Conservation (phyloP, 2,888 invertebrate species). For the Andrena bicolor region DNA sequence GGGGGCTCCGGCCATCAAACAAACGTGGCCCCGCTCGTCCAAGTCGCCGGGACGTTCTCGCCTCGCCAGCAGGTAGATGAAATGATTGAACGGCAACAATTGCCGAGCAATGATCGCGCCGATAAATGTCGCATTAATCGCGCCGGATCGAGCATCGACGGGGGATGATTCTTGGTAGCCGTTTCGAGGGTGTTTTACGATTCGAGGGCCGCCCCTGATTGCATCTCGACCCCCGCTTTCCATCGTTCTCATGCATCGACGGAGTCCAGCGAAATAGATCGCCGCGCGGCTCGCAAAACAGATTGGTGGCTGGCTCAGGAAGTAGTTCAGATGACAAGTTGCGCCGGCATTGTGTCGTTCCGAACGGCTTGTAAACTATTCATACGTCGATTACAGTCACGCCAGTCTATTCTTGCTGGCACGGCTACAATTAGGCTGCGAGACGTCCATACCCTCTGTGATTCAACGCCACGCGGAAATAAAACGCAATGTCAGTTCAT, state of each 20-base stretch:
- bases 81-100: conserved; percentile 1
- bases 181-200: conserved; percentile 15
- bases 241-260: conserved; percentile 20
- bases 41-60: background rate
- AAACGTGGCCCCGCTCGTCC: conserved; percentile 1
- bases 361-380: conserved; percentile 39
- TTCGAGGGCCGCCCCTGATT: conserved; percentile 5
- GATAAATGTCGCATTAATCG: conserved; percentile 7
- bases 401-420: conserved; percentile 11
- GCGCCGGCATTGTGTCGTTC: background rate
- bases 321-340: conserved; percentile 36
- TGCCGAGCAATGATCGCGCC: background rate
- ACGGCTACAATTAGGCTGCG: conserved; percentile 18
- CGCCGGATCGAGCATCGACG: background rate
- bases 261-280: conserved; percentile 3
- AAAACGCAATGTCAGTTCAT: background rate
- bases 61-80: background rate
- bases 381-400: conserved; percentile 36
- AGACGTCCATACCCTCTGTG: background rate
- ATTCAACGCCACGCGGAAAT: conserved; percentile 15
- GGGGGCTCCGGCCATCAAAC: conserved; percentile 3
- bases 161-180: conserved; percentile 19
- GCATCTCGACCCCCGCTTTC: background rate
- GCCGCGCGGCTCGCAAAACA: background rate
- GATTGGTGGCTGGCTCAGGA: conserved; percentile 14